Conservation (phyloP, 2,888 invertebrate genomes). For the Abrostola tripartita region DNA sequence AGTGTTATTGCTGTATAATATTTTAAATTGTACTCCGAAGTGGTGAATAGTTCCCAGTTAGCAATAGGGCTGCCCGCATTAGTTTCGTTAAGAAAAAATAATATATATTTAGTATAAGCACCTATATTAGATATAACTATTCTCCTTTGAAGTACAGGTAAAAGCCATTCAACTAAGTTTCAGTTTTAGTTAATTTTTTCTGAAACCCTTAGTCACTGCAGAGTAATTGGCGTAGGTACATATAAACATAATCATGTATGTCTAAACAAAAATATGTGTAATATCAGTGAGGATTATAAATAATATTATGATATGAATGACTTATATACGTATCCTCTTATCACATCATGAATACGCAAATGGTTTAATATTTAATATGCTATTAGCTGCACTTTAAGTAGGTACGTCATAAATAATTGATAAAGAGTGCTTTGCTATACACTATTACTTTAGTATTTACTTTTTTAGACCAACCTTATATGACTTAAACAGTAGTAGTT, state of each 20-base stretch:
- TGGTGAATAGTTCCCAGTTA: too few species aligned
- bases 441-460: background rate
- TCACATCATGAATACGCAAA: background rate
- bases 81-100: too few species aligned
- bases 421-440: background rate
- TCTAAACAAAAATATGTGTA: background rate
- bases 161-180: too few species aligned
- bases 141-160: too few species aligned
- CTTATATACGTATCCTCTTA: background rate
- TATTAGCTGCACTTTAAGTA: background rate
- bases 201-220: background rate
- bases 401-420: background rate
- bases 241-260: background rate
- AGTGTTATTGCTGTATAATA: too few species aligned
- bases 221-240: slow-evolving; percentile 3
- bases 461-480: background rate
- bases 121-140: too few species aligned
- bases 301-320: background rate
- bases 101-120: too few species aligned
- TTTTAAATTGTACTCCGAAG: too few species aligned
- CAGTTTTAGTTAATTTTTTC: too few species aligned
- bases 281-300: background rate
- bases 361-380: background rate
- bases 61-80: too few species aligned
- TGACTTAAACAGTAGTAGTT: too few species aligned